Percentiles rank a stretch among this genome's conserved stretches.
phyloP scores from a whole-genome alignment of 2,888 invertebrate species.

The Sclerodermus sp. region DNA sequence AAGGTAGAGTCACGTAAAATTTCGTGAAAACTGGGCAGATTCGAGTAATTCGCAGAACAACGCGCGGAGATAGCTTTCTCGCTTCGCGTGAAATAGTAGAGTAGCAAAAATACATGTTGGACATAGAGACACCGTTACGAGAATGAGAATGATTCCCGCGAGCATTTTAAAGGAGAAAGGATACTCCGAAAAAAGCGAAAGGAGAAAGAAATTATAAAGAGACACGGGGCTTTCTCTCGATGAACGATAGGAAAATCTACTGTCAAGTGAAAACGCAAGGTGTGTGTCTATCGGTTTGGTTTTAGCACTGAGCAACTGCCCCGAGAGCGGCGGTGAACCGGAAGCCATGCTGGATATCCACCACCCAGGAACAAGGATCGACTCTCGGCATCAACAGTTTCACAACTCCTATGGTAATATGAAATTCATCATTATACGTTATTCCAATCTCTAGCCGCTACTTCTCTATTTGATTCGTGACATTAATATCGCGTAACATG shows the following conservation, averaged over 20 bases:
- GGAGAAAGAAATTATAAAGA: conserved; percentile 25
- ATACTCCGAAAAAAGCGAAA: no score
- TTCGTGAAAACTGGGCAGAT: conserved; percentile 12
- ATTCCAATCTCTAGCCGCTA: background rate
- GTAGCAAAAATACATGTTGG: no score
- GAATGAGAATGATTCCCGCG: no score
- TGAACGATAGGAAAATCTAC: conserved; percentile 25
- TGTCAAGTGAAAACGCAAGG: conserved; percentile 55
- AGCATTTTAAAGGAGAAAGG: background rate
- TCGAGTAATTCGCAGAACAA: background rate
- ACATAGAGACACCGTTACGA: no score
- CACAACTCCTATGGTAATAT: conserved; percentile 59
- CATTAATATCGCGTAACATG: background rate
- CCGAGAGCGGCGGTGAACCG: conserved; percentile 57
- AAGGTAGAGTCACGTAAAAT: conserved; percentile 15
- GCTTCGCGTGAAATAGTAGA: no score
- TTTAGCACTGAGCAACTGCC: conserved; percentile 59
- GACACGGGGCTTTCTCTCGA: conserved; percentile 20
- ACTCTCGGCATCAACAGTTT: conserved; percentile 56
- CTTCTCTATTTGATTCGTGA: no score
- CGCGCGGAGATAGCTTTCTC: no score
- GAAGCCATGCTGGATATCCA: conserved; percentile 57
- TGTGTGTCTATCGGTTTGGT: conserved; percentile 59
- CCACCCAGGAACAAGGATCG: conserved; percentile 55
- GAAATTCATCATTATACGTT: conserved; percentile 47